These are phyloP conservation scores for Morpho helenor DNA, from an alignment of 2,888 invertebrate species.

Conservation along the genomic window DNA sequence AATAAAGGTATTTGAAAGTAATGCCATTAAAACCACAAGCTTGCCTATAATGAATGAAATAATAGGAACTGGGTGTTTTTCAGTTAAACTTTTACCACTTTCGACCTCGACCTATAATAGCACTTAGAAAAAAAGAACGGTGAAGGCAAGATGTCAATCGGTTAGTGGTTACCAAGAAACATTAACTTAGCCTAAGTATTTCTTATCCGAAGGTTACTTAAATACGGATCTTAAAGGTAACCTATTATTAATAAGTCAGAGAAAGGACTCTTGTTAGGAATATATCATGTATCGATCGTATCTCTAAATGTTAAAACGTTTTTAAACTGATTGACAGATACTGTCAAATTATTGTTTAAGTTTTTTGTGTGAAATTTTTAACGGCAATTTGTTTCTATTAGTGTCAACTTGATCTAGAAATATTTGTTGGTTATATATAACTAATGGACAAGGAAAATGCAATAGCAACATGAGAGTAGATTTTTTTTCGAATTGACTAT, in stretches of 20 bases:
- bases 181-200: conserved; percentile 16
- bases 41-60: conserved; percentile 8
- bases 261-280: conserved; percentile 11
- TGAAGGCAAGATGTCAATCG: conserved; percentile 27
- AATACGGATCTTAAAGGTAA: conserved; percentile 16
- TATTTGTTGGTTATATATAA: background rate
- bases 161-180: conserved; percentile 21
- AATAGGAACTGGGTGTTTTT: conserved; percentile 20
- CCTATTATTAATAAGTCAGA: conserved; percentile 8
- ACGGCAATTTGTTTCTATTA: background rate
- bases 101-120: conserved; percentile 24
- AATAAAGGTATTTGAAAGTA: conserved; percentile 5
- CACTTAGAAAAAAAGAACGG: conserved; percentile 23
- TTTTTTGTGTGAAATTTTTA: conserved; percentile 3
- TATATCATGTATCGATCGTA: conserved; percentile 8
- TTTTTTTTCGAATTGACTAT: too few relatives aligned
- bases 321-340: conserved; percentile 13
- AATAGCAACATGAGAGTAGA: background rate
- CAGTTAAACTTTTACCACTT: conserved; percentile 19
- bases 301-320: conserved; percentile 12
- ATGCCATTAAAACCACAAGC: conserved; percentile 6
- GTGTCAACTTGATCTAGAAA: conserved; percentile 5
- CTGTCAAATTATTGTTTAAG: conserved; percentile 11
- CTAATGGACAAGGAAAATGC: conserved; percentile 2
- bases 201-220: conserved; percentile 22